Base-by-base conservation (phyloP, 30 jellyfish, hydroid and myxozoan genomes). In the Phacellophora camtschatica region DNA sequence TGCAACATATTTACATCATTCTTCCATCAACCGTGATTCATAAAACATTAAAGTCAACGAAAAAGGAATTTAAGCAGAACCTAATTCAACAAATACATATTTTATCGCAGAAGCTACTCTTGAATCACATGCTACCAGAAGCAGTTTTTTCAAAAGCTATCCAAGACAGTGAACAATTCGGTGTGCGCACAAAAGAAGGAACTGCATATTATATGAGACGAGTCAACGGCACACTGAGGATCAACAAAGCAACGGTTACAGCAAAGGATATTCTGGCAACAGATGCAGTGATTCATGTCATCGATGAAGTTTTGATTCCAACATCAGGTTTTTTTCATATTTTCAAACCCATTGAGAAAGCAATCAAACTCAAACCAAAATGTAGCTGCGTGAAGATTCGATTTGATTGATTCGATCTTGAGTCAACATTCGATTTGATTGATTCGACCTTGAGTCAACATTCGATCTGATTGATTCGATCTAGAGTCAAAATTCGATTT, bases 221-320 rank as follows among this genome's bases (percentile, higher is more conserved):
- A 27, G 16, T 19, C 12, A 76, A 85, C 29, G 82, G 82, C 4
- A 85, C 82, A 2, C 18, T 42, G 36, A 29, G 23, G 66, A 65
- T 84, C 31, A 74, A 66, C 63, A 58, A 59, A 24, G 95, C 88
- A 5, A 36, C 42, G 25, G 2, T 84, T 12, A 8, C 39, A 25
- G 48, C n/a, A 65, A 13, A 25, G 0, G 88, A 84, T 37, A 23
- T 58, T 7, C 35, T 34, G 12, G 83, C 88, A 0, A 61, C 35
- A 16, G 88, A 84, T 71, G 86, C 87, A 1, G 95, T 84, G 18
- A 34, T 84, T 35, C 95, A 84, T 53, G 76, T 84, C 4, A 41
- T 71, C 8, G 95, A 72, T 31, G 36, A 18, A 3, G 95, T 84
- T 12, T 28, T 84, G 11, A 32, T 84, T 13, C 95, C 95, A 8